Conservation (phyloP, 2,113 vertebrate genomes). For the Scolopax mira region DNA sequence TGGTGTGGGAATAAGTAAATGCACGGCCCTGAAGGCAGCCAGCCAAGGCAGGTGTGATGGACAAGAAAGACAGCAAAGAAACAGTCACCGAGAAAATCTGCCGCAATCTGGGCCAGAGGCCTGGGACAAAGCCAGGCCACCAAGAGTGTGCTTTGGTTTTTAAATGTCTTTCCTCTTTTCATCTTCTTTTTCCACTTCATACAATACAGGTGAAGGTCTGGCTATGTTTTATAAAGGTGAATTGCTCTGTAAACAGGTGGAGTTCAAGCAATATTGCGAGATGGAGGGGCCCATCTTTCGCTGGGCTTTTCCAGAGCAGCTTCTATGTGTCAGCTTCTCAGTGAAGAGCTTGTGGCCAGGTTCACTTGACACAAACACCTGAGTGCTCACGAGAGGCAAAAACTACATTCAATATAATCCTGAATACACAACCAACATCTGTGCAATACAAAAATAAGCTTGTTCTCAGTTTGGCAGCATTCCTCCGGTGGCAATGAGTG, state of each 20-base stretch:
- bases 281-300: not conserved
- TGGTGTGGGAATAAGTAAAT: not conserved
- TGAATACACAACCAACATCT: not conserved
- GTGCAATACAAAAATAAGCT: not conserved
- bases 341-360: not conserved
- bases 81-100: no score
- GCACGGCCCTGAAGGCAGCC: not conserved
- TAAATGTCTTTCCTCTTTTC: not conserved
- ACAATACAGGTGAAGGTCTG: not conserved
- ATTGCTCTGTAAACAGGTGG: not conserved
- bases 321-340: not conserved
- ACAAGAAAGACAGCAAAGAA: no score
- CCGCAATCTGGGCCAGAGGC: no score
- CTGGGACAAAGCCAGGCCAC: not conserved
- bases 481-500: not conserved
- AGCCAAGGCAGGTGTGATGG: slow-evolving; percentile 1
- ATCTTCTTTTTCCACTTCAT: not conserved
- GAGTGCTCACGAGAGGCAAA: not conserved
- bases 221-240: not conserved
- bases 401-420: accelerated
- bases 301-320: not conserved
- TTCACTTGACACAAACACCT: not conserved
- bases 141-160: not conserved
- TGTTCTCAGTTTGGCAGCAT: not conserved
- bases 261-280: not conserved